These are phyloP conservation scores for Fistularia commersonii DNA, from an alignment of 2,797 vertebrate genomes.

Conservation along the genomic window DNA sequence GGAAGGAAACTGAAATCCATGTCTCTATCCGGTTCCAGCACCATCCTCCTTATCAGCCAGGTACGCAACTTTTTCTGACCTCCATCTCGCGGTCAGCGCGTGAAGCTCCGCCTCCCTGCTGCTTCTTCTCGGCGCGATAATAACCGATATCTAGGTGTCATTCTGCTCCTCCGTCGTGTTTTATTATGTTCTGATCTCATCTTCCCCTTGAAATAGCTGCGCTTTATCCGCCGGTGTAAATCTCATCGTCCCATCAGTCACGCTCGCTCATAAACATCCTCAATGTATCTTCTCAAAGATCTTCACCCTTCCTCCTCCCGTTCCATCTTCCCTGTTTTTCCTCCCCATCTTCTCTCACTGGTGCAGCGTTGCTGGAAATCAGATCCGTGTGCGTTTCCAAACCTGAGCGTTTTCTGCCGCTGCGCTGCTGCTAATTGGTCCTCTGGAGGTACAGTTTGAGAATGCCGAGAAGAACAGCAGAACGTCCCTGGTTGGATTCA, in stretches of 20 bases:
- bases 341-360: slow-evolving; percentile 44
- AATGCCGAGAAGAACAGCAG: too few relatives aligned
- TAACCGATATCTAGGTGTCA: slow-evolving; percentile 45
- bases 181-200: slow-evolving; percentile 60
- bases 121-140: slow-evolving; percentile 21
- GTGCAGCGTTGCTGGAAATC: slow-evolving; percentile 68
- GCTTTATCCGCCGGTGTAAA: slow-evolving; percentile 42
- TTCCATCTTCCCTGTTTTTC: slow-evolving; percentile 17
- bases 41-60: slow-evolving; percentile 83
- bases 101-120: too few relatives aligned
- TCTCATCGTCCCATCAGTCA: slow-evolving; percentile 36
- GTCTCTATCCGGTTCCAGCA: slow-evolving; percentile 83
- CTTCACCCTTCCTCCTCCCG: slow-evolving; percentile 13
- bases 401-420: slow-evolving; percentile 39
- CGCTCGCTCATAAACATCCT: slow-evolving; percentile 39
- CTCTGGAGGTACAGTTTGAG: too few relatives aligned
- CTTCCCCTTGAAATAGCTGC: slow-evolving; percentile 38
- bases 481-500: too few relatives aligned
- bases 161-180: slow-evolving; percentile 45
- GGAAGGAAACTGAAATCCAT: slow-evolving; percentile 64
- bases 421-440: slow-evolving; percentile 58
- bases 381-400: slow-evolving; percentile 44
- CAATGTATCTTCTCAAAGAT: slow-evolving; percentile 38
- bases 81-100: too few relatives aligned
- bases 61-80: slow-evolving; percentile 57